Conservation (phyloP, 2,888 invertebrate genomes). For the Amiota minor region DNA sequence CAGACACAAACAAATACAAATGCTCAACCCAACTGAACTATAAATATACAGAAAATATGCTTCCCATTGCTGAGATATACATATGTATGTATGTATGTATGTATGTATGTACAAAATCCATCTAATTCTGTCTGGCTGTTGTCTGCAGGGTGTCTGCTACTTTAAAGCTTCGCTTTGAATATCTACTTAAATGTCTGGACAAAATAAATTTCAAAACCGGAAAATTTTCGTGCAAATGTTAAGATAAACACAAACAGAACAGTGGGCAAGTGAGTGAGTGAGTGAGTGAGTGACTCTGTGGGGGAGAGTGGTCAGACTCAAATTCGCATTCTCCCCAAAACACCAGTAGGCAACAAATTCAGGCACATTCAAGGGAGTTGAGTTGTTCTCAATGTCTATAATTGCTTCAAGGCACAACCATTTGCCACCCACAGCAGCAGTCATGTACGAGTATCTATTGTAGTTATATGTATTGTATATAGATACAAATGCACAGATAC, state of each 20-base stretch:
- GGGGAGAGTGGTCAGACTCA: constrained; percentile 1
- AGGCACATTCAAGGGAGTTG: background rate
- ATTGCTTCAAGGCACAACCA: too few relatives aligned
- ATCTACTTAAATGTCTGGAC: constrained; percentile 21
- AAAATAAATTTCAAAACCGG: constrained; percentile 17
- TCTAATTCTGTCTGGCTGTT: background rate
- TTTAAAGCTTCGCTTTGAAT: background rate
- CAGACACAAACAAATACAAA: background rate
- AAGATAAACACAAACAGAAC: constrained; percentile 17
- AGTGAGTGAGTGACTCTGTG: too few relatives aligned
- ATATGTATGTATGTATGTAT: background rate
- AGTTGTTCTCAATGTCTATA: background rate
- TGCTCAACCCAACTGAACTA: background rate
- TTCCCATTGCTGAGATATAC: background rate
- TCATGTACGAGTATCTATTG: too few relatives aligned
- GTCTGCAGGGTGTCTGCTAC: constrained; percentile 21
- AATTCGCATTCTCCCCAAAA: background rate
- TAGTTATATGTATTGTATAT: background rate
- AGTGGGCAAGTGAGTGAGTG: too few relatives aligned
- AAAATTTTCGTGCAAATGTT: constrained; percentile 16
- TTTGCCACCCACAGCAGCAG: too few relatives aligned
- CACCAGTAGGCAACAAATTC: background rate
- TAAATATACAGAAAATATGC: background rate
- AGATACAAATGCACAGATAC: background rate
- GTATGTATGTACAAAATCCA: background rate